Evolutionary conservation across 1,140 invertebrate genomes (phyloP), one percentile per base, ranked within the genome.

Genomic region (Micrasema longulum): DNA sequence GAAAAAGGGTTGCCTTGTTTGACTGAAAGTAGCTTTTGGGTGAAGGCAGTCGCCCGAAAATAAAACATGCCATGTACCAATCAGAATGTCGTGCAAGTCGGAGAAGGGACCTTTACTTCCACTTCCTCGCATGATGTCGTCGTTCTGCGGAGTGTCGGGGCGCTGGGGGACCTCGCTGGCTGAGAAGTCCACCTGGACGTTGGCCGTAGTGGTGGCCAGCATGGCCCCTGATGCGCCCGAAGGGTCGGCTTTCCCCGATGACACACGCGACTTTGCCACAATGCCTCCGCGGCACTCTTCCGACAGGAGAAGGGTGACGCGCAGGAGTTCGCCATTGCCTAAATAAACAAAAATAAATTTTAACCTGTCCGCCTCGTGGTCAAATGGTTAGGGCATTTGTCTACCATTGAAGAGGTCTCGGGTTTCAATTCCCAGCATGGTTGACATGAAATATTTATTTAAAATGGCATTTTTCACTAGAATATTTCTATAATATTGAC

Each of bases 111-210:
- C 88, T 43, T 84, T 87, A 77, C 91, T 89, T 10, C 90, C 85
- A 2, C 90, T 85, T 1, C 90, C 4, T 87, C 88, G 53, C 77
- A 89, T 87, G 6, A 89, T 89, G 36, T 91, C 91, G 80, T 95
- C 93, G 77, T 95, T 95, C 78, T 95, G 93, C 1, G 94, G 91
- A 45, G 94, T 92, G 78, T 95, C 93, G 1, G 93, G 92, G 71
- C 92, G 86, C 80, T 91, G 92, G 0, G 90, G 88, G 48, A 90
- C 81, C 63, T 93, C 91, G 73, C 87, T 89, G 10, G 90, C 89
- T 70, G 91, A 91, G 76, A 97, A 97, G 80, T 97, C 94, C 0
- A 97, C 95, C 78, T 95, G 91, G n/a, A 97, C 92, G 73, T 92
- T 90, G 6, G 95, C 94, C 18, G 92, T 88, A 0, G 93, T 91